Evolutionary conservation across 2,888 invertebrate species (phyloP).

Genomic region (Pterostichus madidus): DNA sequence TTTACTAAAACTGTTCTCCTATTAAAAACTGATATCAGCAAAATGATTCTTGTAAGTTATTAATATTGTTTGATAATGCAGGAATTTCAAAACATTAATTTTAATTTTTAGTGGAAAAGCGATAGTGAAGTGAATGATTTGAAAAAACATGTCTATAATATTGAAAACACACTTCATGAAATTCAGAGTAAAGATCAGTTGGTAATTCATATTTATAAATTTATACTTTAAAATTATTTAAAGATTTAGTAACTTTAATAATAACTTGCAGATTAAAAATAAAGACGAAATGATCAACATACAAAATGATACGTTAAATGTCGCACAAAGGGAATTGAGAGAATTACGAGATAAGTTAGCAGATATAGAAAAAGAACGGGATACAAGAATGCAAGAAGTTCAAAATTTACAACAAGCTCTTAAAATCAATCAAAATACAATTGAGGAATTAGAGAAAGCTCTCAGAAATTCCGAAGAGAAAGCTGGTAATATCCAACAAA

Average conservation of each 20-base stretch:
- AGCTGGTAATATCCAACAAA: slow-evolving; percentile 73
- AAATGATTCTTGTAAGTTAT: slow-evolving; percentile 41
- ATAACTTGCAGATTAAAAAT: slow-evolving; percentile 68
- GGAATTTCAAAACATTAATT: not conserved
- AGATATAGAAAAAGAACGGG: slow-evolving; percentile 53
- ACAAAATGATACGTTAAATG: slow-evolving; percentile 70
- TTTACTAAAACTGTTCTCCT: slow-evolving; percentile 20
- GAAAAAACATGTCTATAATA: slow-evolving; percentile 24
- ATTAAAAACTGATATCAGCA: slow-evolving; percentile 38
- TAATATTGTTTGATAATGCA: not conserved
- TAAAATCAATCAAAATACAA: slow-evolving; percentile 68
- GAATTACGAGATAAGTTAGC: slow-evolving; percentile 65
- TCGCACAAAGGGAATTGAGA: slow-evolving; percentile 71
- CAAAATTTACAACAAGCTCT: slow-evolving; percentile 71
- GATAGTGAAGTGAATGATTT: slow-evolving; percentile 7
- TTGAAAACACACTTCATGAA: slow-evolving; percentile 30
- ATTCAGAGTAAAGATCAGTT: slow-evolving; percentile 34
- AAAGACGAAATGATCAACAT: slow-evolving; percentile 71
- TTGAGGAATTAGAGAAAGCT: slow-evolving; percentile 72
- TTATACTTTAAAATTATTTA: not conserved
- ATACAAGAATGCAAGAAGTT: slow-evolving; percentile 70
- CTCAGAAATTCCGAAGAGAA: slow-evolving; percentile 72
- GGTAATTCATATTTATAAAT: slow-evolving; percentile 16
- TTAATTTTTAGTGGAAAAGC: slow-evolving; percentile 10
- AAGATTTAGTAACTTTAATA: not conserved